Conservation (phyloP, 2,888 invertebrate species). For the Prostheceraeus crozeri region DNA sequence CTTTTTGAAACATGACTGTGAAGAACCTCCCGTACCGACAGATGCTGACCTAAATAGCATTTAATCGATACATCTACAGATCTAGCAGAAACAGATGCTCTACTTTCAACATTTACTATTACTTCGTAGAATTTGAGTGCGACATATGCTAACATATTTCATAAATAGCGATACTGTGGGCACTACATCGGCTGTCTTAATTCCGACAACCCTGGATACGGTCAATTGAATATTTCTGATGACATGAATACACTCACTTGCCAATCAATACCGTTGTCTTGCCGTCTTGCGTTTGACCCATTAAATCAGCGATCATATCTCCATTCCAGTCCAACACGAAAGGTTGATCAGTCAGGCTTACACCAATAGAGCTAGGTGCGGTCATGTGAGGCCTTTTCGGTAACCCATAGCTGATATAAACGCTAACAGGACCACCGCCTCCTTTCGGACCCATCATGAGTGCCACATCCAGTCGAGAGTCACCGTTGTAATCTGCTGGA, state of each 20-base stretch:
- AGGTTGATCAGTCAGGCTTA: conserved; percentile 66
- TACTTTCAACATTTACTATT: no score
- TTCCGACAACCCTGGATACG: no score
- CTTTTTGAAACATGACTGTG: no score
- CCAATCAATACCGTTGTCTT: conserved; percentile 1
- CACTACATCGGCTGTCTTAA: no score
- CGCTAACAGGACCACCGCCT: background rate
- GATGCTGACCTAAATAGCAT: no score
- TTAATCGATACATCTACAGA: no score
- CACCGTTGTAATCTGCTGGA: conserved; percentile 88
- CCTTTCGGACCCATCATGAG: background rate
- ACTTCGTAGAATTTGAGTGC: no score
- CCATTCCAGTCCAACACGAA: conserved; percentile 18
- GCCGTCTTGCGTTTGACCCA: conserved; percentile 14
- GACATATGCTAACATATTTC: no score
- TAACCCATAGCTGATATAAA: conserved; percentile 45
- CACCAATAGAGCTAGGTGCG: conserved; percentile 55
- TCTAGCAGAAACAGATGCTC: no score
- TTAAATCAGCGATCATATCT: conserved; percentile 32
- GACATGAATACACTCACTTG: conserved; percentile 58
- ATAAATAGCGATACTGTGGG: no score
- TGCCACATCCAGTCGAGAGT: conserved; percentile 83
- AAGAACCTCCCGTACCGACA: no score
- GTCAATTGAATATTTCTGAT: no score
- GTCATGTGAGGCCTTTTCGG: background rate